Percentiles rank a stretch among this genome's conserved stretches.
Conservation (phyloP, 2,888 invertebrate species). For the Nysson spinosus region DNA sequence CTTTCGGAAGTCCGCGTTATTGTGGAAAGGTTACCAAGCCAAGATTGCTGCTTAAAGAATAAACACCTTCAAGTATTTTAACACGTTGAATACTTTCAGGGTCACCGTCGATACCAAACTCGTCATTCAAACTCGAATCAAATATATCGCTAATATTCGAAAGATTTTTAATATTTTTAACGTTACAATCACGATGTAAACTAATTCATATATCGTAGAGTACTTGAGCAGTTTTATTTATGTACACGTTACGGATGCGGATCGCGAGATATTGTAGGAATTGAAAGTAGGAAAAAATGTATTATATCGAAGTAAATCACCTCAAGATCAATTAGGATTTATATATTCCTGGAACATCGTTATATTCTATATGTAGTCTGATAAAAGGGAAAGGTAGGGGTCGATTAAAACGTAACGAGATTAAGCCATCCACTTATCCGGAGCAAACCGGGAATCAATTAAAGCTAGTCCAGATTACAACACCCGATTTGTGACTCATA, state of each 20-base stretch:
- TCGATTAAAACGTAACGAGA: constrained; percentile 8
- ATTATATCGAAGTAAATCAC: no score
- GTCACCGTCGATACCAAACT: no score
- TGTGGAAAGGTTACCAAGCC: constrained; percentile 12
- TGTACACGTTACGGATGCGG: no score
- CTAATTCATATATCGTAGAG: no score
- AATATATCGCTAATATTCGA: no score
- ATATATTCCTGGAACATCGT: background rate
- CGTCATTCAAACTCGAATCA: no score
- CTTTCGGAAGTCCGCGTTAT: constrained; percentile 48
- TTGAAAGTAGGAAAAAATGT: no score
- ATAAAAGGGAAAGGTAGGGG: background rate
- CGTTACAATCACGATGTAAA: no score
- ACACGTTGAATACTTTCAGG: no score
- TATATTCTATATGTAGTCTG: background rate
- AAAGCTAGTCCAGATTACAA: constrained; percentile 38
- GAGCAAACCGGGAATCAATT: constrained; percentile 28
- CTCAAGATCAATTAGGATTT: background rate
- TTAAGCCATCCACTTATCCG: background rate
- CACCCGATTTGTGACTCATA: constrained; percentile 33
- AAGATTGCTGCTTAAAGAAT: constrained; percentile 34
- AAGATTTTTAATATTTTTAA: no score
- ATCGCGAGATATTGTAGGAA: no score
- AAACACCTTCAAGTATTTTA: constrained; percentile 34
- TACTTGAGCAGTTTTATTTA: no score